Evolutionary conservation across 2,888 invertebrate genomes (phyloP), one percentile per base, ranked within the genome.

Genomic region (Lycocerus yunnanus): DNA sequence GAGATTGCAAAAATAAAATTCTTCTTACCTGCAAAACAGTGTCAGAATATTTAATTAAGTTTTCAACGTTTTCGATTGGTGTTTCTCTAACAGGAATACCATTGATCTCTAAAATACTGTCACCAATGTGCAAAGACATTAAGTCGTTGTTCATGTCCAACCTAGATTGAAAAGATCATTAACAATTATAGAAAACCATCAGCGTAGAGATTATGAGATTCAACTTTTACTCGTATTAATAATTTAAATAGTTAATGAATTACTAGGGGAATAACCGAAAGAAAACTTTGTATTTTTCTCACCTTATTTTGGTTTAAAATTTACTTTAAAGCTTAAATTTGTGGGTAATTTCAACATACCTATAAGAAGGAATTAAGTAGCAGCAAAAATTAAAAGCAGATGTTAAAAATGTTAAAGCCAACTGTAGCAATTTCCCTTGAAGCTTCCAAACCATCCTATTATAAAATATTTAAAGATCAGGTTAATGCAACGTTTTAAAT

Each of bases 51-150:
- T 91, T 89, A 72, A 95, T 90, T 27, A 93, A 89, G 84, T 92
- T 91, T 85, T 95, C 94, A 71, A 94, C 92, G 80, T 93, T 95
- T 77, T 94, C 93, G 66, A 95, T 89, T 0, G 95, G 93, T 69
- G 93, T 92, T 83, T 94, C 94, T 83, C 91, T 92, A 0, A 97
- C 94, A 0, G 96, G 95, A 0, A 95, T 92, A 2, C 97, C 97
- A 89, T 97, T 97, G 67, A 97, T 95, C 89, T 97, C 97, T 77
- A 97, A 88, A 79, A 98, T 96, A 83, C 93, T 91, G 88, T 97
- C 97, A n/a, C 97, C 97, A 80, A 97, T 93, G 85, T 95, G 96
- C 71, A 97, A 88, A 9, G 95, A 93, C 90, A 95, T 93, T 73
- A 95, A 89, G 79, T 95, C 95, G 81, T 93, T 93, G 81, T 93